phyloP scores from a whole-genome alignment of 2,113 vertebrate species.

The Anguilla japonica region DNA sequence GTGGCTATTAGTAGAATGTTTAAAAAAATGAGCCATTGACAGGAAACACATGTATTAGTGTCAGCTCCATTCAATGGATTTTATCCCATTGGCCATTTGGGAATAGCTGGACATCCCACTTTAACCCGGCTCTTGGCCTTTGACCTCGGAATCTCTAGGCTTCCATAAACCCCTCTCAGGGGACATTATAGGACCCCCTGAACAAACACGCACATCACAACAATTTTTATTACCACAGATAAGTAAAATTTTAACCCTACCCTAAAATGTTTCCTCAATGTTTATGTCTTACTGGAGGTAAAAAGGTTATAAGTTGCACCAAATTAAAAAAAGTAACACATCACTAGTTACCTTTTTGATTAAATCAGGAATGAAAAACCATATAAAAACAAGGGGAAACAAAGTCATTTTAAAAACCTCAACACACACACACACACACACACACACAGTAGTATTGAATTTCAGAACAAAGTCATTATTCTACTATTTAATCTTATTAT shows the following conservation, averaged over 20 bases:
- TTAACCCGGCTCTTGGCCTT: slow-evolving; percentile 39
- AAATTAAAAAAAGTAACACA: too few species aligned
- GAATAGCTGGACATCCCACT: slow-evolving; percentile 49
- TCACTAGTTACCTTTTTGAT: too few species aligned
- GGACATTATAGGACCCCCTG: slow-evolving; percentile 29
- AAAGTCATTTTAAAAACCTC: too few species aligned
- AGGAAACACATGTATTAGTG: slow-evolving; percentile 16
- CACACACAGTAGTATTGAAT: not conserved
- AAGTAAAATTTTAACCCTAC: not conserved
- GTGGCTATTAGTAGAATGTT: not conserved
- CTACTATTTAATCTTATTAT: not conserved
- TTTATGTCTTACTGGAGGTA: not conserved
- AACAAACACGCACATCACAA: not conserved
- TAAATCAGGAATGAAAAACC: too few species aligned
- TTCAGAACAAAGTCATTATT: not conserved
- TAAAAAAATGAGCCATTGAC: not conserved
- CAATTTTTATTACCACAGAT: not conserved
- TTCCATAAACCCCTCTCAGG: slow-evolving; percentile 36
- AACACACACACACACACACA: too few species aligned
- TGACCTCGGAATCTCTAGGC: slow-evolving; percentile 37
- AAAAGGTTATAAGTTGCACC: too few species aligned
- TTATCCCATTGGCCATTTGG: slow-evolving; percentile 43
- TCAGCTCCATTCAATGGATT: slow-evolving; percentile 30
- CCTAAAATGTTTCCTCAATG: not conserved
- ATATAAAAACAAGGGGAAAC: too few species aligned